Evolutionary conservation across 2,113 vertebrate species (phyloP), one percentile per base, ranked within the genome.

Genomic region (Accipiter virgatus): DNA sequence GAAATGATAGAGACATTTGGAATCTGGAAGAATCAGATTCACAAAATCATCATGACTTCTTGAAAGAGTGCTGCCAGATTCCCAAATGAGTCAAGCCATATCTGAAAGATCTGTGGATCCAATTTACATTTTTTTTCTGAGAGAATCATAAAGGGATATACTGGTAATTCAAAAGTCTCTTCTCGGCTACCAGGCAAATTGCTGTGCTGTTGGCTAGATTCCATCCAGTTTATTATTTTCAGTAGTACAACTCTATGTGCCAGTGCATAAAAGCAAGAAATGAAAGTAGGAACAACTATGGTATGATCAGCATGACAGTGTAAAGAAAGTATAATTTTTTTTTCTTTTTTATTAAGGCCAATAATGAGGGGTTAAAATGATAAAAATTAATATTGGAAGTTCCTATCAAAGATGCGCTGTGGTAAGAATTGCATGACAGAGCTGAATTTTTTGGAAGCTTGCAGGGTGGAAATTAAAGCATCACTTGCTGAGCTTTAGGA

Each of bases 1-100:
- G 70, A 96, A 93, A 61, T 32, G 26, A 31, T 22, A 85, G 81
- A 87, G 90, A 75, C 70, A 65, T 93, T 91, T 95, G 84, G 70
- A 82, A 93, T 81, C 38, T 75, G 78, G 34, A 91, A 93, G 71
- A 80, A 80, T 93, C 45, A 53, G 17, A 43, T 90, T 95, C 40
- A 73, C 70, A 82, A 58, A 88, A 80, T 68, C 79, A 40, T 85
- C 19, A 8, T 88, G 48, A 42, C 53, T 90, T 21, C 71, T 90
- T 92, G 48, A 58, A 92, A 70, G 53, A 82, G 26, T 43, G 31
- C 42, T 94, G 68, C 56, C 86, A 93, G 74, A 65, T 91, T 96
- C 62, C 71, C 66, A 93, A 66, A 92, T 42, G n/a, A 93, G n/a
- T 85, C 79, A 81, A 83, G 19, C 62, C 34, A 9, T 70, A 80